Evolutionary conservation across 1,140 invertebrate species (phyloP).

Genomic region (Scylla paramamosain): DNA sequence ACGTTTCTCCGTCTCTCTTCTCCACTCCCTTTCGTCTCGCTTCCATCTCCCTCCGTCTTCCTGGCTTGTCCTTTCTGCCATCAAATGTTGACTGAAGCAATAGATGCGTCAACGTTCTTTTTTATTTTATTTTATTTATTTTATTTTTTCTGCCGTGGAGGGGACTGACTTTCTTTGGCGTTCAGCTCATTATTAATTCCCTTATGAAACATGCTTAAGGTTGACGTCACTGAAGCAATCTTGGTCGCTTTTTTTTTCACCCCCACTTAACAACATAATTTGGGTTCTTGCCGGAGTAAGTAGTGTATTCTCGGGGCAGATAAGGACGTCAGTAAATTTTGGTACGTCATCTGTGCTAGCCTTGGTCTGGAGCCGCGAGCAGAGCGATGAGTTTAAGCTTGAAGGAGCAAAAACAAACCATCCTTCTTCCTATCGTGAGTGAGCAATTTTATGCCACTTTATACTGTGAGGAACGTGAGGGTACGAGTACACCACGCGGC

Average conservation of each 20-base stretch:
- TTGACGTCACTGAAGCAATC: background rate
- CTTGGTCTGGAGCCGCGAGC: background rate
- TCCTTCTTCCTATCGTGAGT: background rate
- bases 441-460: background rate
- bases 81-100: too few relatives aligned
- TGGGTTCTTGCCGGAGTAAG: background rate
- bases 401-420: background rate
- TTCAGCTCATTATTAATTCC: too few relatives aligned
- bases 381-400: background rate
- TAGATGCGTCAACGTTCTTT: too few relatives aligned
- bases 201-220: too few relatives aligned
- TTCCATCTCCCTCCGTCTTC: too few relatives aligned
- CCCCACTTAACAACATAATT: background rate
- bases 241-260: background rate
- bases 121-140: too few relatives aligned
- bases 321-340: background rate
- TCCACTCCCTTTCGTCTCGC: too few relatives aligned
- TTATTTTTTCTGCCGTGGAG: too few relatives aligned
- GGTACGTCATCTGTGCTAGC: background rate
- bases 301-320: background rate
- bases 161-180: too few relatives aligned
- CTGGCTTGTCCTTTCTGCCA: too few relatives aligned
- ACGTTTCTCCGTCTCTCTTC: too few relatives aligned
- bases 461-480: background rate
- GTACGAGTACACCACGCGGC: background rate